Evolutionary conservation across 2,888 invertebrate genomes (phyloP).

Genomic region (Yponomeuta evonymella): DNA sequence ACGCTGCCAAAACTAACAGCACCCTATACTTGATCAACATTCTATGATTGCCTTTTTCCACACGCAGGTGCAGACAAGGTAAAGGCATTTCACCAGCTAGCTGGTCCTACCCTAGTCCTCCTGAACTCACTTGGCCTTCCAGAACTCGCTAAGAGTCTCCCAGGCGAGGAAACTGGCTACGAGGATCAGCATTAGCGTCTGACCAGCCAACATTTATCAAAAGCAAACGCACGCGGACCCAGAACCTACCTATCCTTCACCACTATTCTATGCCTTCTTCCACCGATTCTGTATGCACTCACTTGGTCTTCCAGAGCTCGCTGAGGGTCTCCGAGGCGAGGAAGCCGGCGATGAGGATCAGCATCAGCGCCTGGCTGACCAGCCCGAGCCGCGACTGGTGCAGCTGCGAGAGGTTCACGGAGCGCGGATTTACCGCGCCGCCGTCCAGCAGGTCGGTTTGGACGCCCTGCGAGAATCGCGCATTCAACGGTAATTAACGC

Average conservation of each 20-base stretch:
- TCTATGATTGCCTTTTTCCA: no score
- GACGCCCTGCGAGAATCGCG: conserved; percentile 41
- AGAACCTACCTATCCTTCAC: no score
- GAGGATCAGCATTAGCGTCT: conserved; percentile 93
- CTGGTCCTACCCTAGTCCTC: no score
- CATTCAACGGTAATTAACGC: no score
- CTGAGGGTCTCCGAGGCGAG: conserved; percentile 93
- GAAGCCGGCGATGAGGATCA: conserved; percentile 91
- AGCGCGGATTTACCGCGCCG: conserved; percentile 58
- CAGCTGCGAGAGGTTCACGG: conserved; percentile 89
- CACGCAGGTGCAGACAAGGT: conserved; percentile 22
- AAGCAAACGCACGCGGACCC: no score
- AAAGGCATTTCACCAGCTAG: no score
- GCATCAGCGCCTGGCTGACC: conserved; percentile 92
- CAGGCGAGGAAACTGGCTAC: conserved; percentile 93
- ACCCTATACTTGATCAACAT: no score
- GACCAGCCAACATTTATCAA: conserved; percentile 72
- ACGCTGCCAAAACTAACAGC: no score
- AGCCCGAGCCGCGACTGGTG: conserved; percentile 93
- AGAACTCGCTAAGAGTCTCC: conserved; percentile 93
- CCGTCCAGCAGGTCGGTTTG: conserved; percentile 56
- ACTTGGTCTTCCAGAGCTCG: conserved; percentile 96
- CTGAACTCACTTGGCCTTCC: conserved; percentile 89
- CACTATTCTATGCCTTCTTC: no score
- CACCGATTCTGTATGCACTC: conserved; percentile 39